Percentiles rank a stretch among this genome's conserved stretches.
These are phyloP conservation scores for Andinoacara biseriatus DNA, from an alignment of 2,113 vertebrate genomes.

Conservation along the genomic window DNA sequence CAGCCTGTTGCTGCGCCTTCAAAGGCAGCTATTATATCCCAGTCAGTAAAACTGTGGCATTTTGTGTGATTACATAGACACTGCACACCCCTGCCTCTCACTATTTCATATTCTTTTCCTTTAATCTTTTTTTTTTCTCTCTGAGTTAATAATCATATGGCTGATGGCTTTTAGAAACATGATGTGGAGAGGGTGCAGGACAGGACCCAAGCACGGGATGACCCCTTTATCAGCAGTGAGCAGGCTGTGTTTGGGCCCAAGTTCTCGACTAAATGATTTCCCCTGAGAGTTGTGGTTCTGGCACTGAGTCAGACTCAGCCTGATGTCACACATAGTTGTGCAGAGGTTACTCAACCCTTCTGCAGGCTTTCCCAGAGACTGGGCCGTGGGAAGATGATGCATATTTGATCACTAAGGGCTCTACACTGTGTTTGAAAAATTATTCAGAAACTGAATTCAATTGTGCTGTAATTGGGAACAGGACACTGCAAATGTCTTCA, in stretches of 20 bases:
- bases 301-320: conserved; percentile 53
- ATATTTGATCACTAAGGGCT: conserved; percentile 56
- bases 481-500: conserved; percentile 27
- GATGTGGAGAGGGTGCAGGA: conserved; percentile 54
- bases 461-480: conserved; percentile 58
- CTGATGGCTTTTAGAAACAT: conserved; percentile 63
- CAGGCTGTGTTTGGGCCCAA: conserved; percentile 69
- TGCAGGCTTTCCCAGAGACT: conserved; percentile 24
- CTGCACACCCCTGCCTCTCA: conserved; percentile 16
- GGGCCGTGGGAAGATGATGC: conserved; percentile 53
- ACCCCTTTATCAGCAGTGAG: conserved; percentile 77
- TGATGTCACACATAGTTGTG: conserved; percentile 63
- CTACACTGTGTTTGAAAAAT: conserved; percentile 24
- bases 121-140: conserved; percentile 51
- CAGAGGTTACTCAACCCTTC: conserved; percentile 66
- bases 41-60: conserved; percentile 62
- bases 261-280: conserved; percentile 78
- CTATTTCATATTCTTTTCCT: conserved; percentile 59
- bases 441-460: conserved; percentile 48
- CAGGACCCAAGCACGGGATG: conserved; percentile 59
- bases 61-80: conserved; percentile 54
- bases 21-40: conserved; percentile 58
- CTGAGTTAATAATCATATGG: conserved; percentile 63
- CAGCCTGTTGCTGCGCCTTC: conserved; percentile 45
- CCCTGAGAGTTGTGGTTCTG: conserved; percentile 66